Evolutionary conservation across 2,113 vertebrate genomes (phyloP), one percentile per base, ranked within the genome.

Genomic region (Epinephelus fuscoguttatus): DNA sequence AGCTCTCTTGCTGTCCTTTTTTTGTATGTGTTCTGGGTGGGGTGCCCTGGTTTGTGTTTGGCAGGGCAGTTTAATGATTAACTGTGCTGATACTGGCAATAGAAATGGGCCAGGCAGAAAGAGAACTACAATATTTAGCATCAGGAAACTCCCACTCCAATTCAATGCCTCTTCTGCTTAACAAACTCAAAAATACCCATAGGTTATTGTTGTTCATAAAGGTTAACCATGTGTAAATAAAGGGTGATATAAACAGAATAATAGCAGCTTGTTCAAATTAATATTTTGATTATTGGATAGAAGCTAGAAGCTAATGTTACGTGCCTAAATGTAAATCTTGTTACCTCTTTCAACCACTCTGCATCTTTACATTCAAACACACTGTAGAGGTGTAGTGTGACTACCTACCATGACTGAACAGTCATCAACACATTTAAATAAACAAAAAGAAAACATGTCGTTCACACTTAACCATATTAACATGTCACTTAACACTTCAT

Each of bases 91-190:
- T 84, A 85, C 85, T 85, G 61, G 61, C 78, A 81, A 75, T 69
- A 47, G 21, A n/a, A 86, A 47, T 71, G 40, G 70, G 83, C 30
- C 71, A 23, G 88, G 60, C 82, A 82, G 88, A 92, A 88, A 74
- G 61, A 80, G 80, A 90, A 88, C 50, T 63, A 77, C 21, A 64
- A 62, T 50, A 81, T 86, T 60, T 76, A 69, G 60, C 70, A 86
- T 67, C 27, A 88, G 92, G 90, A 94, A 94, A 94, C 81, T 88
- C 91, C 93, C 81, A 23, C 50, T 84, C 52, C 62, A 61, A 42
- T 67, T 79, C 23, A 77, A 40, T 63, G 50, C n/a, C 30, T 64
- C 62, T 66, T 72, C 27, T 85, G 55, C 60, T 75, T 55, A 55
- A 64, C 21, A 79, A 66, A 71, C 40, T 71, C 17, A 72, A 78